Conservation (phyloP, 2,113 vertebrate species). For the Clarias gariepinus region DNA sequence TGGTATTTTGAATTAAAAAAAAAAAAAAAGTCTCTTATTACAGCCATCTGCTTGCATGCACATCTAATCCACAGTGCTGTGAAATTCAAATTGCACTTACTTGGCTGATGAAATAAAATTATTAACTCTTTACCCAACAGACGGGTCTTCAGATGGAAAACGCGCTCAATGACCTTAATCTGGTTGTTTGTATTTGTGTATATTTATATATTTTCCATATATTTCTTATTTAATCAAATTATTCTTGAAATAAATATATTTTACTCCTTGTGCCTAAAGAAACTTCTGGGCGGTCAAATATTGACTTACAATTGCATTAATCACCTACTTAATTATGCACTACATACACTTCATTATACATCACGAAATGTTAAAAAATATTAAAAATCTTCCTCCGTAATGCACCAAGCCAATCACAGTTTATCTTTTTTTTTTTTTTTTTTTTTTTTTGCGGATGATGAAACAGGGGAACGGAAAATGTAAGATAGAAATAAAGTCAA, state of each 20-base stretch:
- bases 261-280: neutral
- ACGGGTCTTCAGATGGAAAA: constrained; percentile 2
- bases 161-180: constrained; percentile 6
- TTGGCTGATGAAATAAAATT: constrained; percentile 8
- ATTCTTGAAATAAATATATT: neutral
- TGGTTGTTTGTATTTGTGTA: neutral
- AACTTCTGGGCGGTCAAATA: neutral
- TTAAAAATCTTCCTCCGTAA: neutral
- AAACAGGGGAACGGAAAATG: neutral
- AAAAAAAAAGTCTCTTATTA: neutral
- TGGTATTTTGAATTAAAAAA: neutral
- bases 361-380: neutral
- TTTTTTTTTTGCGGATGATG: too few species aligned
- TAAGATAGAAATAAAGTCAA: neutral
- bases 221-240: neutral
- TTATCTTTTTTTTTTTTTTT: too few species aligned
- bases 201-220: neutral
- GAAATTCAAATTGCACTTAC: constrained; percentile 46
- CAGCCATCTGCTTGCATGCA: constrained; percentile 32
- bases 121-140: neutral
- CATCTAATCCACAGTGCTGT: constrained; percentile 15
- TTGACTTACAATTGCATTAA: neutral
- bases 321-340: neutral
- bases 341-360: neutral
- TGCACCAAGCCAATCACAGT: neutral